Conservation (phyloP, 2,113 vertebrate species). For the Malurus elegans region DNA sequence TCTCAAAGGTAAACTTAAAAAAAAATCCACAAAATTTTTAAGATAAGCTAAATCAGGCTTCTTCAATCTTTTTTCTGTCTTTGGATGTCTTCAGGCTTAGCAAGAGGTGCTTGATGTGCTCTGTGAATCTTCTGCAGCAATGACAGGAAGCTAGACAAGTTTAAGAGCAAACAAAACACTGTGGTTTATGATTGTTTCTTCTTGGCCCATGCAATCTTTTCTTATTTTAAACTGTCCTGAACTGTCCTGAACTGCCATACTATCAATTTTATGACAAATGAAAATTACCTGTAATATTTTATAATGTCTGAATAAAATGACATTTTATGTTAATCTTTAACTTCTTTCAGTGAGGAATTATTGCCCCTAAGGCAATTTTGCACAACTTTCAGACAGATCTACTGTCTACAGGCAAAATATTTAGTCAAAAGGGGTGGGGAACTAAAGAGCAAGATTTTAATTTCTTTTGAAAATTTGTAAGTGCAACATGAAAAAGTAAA, state of each 20-base stretch:
- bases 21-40: neutral
- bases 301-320: neutral
- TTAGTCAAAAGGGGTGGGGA: fast-evolving
- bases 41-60: neutral
- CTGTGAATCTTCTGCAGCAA: neutral
- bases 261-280: neutral
- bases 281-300: neutral
- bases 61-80: neutral
- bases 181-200: neutral
- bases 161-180: neutral
- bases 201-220: neutral
- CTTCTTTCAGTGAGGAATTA: neutral
- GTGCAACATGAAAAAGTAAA: neutral
- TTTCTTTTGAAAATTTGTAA: neutral
- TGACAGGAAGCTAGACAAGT: neutral
- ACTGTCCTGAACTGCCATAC: neutral
- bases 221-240: neutral
- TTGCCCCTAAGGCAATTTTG: neutral
- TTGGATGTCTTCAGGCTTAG: neutral
- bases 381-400: neutral
- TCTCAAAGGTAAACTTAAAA: conserved; percentile 82
- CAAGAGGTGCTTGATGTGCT: neutral
- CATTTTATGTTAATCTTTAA: neutral
- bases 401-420: neutral
- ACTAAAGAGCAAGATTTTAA: neutral